Percentiles rank a stretch among this genome's conserved stretches.
These are phyloP conservation scores for Zygaena filipendulae DNA, from an alignment of 2,888 invertebrate species.

Conservation along the genomic window DNA sequence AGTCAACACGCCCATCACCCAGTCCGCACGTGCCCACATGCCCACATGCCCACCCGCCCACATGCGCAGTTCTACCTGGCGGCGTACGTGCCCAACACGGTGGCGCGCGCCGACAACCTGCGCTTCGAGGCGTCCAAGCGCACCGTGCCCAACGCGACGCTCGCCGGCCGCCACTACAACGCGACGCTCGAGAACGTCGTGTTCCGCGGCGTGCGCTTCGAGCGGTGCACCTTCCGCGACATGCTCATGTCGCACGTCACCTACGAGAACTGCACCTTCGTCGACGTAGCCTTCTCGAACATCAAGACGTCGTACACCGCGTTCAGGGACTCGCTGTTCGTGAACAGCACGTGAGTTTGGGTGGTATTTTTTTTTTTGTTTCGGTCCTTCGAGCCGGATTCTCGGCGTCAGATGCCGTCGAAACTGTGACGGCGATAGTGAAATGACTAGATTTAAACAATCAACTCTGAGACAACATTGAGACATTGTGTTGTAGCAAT, in stretches of 20 bases:
- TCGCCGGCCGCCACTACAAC: constrained; percentile 60
- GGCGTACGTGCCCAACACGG: constrained; percentile 59
- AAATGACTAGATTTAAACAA: no score
- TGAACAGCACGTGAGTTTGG: constrained; percentile 73
- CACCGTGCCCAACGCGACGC: constrained; percentile 34
- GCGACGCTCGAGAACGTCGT: constrained; percentile 70
- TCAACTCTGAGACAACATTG: no score
- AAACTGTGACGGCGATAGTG: background rate
- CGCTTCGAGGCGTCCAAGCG: constrained; percentile 33
- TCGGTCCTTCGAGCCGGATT: background rate
- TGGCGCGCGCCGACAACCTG: constrained; percentile 46
- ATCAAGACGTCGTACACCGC: constrained; percentile 77
- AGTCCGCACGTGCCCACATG: no score
- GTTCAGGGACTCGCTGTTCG: constrained; percentile 71
- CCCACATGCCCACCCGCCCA: no score
- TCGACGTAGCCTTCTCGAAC: constrained; percentile 75
- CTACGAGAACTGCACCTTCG: constrained; percentile 76
- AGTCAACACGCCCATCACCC: no score
- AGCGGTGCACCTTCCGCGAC: constrained; percentile 73
- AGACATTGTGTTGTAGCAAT: no score
- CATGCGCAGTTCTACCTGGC: constrained; percentile 63
- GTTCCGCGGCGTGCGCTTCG: constrained; percentile 69
- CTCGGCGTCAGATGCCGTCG: background rate
- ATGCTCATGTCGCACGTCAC: constrained; percentile 77
- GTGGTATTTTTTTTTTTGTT: constrained; percentile 3